phyloP scores from a whole-genome alignment of 2,888 invertebrate species.

The Leptarthrus brevirostris region DNA sequence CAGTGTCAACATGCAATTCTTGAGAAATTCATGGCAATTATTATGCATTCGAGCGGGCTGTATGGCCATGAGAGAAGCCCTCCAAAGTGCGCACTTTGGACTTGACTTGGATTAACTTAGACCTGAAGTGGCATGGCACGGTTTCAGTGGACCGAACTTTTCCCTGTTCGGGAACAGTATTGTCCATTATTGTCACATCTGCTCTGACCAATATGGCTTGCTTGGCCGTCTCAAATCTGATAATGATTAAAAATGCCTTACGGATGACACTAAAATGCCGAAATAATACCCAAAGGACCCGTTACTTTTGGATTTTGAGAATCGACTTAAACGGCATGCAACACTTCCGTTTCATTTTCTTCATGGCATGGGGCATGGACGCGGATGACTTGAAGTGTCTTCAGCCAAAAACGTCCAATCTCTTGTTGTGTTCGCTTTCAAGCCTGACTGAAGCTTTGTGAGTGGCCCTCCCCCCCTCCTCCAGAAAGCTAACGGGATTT shows the following conservation, averaged over 20 bases:
- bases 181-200: no score
- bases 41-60: slow-evolving; percentile 32
- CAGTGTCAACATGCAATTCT: slow-evolving; percentile 49
- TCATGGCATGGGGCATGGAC: slow-evolving; percentile 5
- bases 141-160: no score
- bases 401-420: neutral
- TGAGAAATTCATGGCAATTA: slow-evolving; percentile 40
- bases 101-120: neutral
- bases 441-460: neutral
- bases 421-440: neutral
- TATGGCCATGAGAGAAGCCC: slow-evolving; percentile 26
- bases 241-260: slow-evolving; percentile 15
- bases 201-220: neutral
- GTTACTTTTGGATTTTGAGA: slow-evolving; percentile 32
- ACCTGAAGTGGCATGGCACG: no score
- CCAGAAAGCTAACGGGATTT: slow-evolving; percentile 32
- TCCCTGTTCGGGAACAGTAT: no score
- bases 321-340: neutral
- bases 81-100: slow-evolving; percentile 24
- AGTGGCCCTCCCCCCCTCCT: no score
- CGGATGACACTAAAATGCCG: slow-evolving; percentile 36
- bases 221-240: slow-evolving; percentile 2
- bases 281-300: slow-evolving; percentile 34
- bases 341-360: neutral
- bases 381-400: no score